Conservation (phyloP, 2,888 invertebrate genomes). For the Lymantria monacha region DNA sequence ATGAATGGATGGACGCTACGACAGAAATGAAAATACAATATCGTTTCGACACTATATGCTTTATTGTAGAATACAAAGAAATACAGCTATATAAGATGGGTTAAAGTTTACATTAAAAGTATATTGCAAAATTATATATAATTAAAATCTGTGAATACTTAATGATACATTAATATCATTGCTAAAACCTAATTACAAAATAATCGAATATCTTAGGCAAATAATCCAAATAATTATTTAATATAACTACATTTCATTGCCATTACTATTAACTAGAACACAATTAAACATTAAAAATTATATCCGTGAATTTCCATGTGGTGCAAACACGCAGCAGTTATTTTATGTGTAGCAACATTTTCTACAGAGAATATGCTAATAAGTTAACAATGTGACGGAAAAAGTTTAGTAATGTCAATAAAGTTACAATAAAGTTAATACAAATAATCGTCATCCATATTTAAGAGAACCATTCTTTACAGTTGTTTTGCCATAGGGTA, state of each 20-base stretch:
- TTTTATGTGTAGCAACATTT: too few relatives aligned
- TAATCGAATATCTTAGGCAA: conserved; percentile 16
- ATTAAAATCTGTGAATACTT: not conserved
- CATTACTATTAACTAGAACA: conserved; percentile 3
- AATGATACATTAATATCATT: not conserved
- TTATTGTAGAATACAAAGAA: conserved; percentile 11
- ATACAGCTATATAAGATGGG: not conserved
- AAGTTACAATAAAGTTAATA: too few relatives aligned
- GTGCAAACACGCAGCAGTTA: too few relatives aligned
- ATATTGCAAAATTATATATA: not conserved
- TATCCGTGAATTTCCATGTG: not conserved
- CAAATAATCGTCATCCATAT: too few relatives aligned
- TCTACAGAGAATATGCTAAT: too few relatives aligned
- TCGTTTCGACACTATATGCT: conserved; percentile 23
- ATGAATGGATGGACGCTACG: too few relatives aligned
- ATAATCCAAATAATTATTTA: conserved; percentile 11
- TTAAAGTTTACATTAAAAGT: not conserved
- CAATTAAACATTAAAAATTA: not conserved
- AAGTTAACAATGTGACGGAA: too few relatives aligned
- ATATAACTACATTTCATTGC: conserved; percentile 4
- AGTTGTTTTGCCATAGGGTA: too few relatives aligned
- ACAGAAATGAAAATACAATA: conserved; percentile 7
- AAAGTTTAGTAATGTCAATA: too few relatives aligned
- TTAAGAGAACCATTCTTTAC: too few relatives aligned
- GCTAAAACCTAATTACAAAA: conserved; percentile 5